These are phyloP conservation scores for Drosophila austrosaltans DNA, from an alignment of 2,888 invertebrate species.

Conservation along the genomic window DNA sequence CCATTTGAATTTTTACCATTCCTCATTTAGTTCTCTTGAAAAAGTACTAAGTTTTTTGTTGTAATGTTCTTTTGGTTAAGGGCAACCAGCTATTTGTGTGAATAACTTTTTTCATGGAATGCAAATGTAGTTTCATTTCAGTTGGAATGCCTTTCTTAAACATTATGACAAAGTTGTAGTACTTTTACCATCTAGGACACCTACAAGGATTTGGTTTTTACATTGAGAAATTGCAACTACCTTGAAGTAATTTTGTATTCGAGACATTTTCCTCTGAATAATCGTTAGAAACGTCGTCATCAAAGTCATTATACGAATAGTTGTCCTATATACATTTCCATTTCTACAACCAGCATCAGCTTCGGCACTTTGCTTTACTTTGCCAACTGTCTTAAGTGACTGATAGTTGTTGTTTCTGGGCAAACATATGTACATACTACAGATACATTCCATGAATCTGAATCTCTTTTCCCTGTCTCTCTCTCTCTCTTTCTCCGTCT, in stretches of 20 bases:
- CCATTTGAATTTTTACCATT: no score
- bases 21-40: not conserved
- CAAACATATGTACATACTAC: conserved; percentile 38
- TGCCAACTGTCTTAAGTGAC: conserved; percentile 68
- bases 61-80: not conserved
- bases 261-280: conserved; percentile 15
- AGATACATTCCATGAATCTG: conserved; percentile 40
- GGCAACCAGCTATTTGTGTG: conserved; percentile 13
- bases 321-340: conserved; percentile 24
- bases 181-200: conserved; percentile 31
- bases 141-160: conserved; percentile 30
- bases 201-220: conserved; percentile 22
- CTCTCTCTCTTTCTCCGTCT: conserved; percentile 29
- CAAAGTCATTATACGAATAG: not conserved
- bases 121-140: conserved; percentile 2
- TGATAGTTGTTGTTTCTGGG: conserved; percentile 75
- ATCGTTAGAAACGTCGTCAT: not conserved
- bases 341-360: conserved; percentile 18
- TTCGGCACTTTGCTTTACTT: conserved; percentile 27
- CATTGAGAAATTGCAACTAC: conserved; percentile 17
- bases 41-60: not conserved
- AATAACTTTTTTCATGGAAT: conserved; percentile 18
- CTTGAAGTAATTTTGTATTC: conserved; percentile 35
- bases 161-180: conserved; percentile 41
- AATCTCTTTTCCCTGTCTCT: conserved; percentile 40